Evolutionary conservation across 2,113 vertebrate species (phyloP).

Genomic region (Actinemys pallida): DNA sequence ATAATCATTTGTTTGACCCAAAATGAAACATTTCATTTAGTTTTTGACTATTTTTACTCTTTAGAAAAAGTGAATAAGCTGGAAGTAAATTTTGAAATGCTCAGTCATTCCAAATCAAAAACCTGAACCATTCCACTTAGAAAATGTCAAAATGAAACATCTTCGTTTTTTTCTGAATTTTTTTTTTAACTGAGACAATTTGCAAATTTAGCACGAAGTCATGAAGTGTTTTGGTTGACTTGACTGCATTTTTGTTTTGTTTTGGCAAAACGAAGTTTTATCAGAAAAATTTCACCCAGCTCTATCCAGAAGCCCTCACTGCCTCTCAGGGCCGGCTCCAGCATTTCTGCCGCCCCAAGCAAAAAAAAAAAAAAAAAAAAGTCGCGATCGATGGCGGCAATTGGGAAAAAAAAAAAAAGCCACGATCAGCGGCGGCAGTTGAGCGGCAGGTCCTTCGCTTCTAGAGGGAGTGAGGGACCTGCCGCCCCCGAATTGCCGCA

Average conservation of each 20-base stretch:
- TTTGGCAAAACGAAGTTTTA: neutral
- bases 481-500: no score
- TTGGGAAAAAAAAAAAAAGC: no score
- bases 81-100: neutral
- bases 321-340: neutral
- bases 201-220: neutral
- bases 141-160: neutral
- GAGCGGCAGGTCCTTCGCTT: no score
- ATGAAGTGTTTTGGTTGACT: neutral
- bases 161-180: neutral
- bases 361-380: no score
- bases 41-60: neutral
- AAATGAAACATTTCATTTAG: neutral
- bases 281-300: neutral
- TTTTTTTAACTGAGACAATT: neutral
- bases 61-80: neutral
- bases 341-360: no score
- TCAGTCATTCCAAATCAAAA: neutral
- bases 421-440: no score
- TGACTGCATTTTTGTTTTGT: neutral
- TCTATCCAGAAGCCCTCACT: neutral
- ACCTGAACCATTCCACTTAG: neutral
- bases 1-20: neutral
- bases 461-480: no score
- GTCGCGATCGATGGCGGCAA: no score